Conservation (phyloP, 2,888 invertebrate species). For the Pristionchus fissidentatus region DNA sequence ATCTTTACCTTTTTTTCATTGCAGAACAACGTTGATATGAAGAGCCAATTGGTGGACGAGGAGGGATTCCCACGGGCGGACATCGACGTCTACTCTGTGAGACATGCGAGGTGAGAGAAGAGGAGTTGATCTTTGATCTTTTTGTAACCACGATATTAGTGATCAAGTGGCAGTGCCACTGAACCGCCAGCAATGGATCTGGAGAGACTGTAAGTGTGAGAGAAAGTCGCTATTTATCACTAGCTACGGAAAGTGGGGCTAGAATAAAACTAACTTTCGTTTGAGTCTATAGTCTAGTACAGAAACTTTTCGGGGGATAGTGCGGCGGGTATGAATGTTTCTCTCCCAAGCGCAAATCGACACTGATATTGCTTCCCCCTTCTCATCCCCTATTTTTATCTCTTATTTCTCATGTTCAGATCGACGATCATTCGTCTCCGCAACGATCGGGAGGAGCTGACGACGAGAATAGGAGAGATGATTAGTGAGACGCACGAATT, state of each 20-base stretch:
- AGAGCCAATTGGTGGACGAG: slow-evolving; percentile 86
- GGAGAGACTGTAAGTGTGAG: too few relatives aligned
- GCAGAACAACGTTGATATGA: slow-evolving; percentile 84
- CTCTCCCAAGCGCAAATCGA: too few relatives aligned
- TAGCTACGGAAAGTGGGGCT: background rate
- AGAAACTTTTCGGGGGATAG: too few relatives aligned
- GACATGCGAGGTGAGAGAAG: slow-evolving; percentile 85
- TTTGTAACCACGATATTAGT: too few relatives aligned
- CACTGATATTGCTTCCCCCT: too few relatives aligned
- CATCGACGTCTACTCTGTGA: slow-evolving; percentile 91
- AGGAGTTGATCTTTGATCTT: background rate
- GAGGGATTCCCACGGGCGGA: slow-evolving; percentile 90
- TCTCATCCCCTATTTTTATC: too few relatives aligned
- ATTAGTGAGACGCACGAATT: slow-evolving; percentile 25
- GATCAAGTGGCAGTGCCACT: too few relatives aligned
- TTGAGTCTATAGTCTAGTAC: background rate
- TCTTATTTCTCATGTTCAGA: background rate
- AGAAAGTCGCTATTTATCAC: background rate
- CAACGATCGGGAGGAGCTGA: slow-evolving; percentile 43
- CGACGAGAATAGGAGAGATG: slow-evolving; percentile 19
- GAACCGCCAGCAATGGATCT: too few relatives aligned
- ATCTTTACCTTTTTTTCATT: background rate
- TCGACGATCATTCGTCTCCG: slow-evolving; percentile 42
- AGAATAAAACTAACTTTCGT: background rate
- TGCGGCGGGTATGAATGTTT: too few relatives aligned